Percentiles rank a stretch among this genome's conserved stretches.
Conservation (phyloP, 2,113 vertebrate genomes). For the Heptranchias perlo region DNA sequence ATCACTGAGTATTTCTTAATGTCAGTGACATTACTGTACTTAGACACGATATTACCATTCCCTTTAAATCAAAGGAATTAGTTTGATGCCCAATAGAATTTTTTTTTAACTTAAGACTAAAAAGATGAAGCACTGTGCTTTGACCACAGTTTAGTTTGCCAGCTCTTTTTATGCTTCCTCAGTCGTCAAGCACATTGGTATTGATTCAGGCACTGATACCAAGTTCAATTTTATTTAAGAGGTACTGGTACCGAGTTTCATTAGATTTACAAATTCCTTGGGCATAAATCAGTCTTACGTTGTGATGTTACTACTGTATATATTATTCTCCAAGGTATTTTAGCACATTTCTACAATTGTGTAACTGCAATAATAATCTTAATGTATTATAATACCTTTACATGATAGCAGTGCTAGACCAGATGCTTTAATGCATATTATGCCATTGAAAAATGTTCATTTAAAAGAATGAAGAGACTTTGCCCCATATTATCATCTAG, state of each 20-base stretch:
- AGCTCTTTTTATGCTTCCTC: background rate
- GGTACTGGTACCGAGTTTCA: background rate
- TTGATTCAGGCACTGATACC: conserved; percentile 8
- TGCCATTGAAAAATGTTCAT: background rate
- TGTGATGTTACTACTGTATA: too few species aligned
- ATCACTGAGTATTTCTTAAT: background rate
- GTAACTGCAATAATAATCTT: background rate
- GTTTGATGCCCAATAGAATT: background rate
- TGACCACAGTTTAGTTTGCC: background rate
- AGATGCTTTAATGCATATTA: too few species aligned
- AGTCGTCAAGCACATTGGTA: background rate
- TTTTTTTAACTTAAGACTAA: background rate
- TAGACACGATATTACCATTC: background rate
- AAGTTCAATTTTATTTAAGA: background rate
- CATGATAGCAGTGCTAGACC: background rate
- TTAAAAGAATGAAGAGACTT: background rate
- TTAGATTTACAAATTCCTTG: background rate
- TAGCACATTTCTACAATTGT: too few species aligned
- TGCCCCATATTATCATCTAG: background rate
- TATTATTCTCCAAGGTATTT: background rate
- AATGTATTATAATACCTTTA: background rate
- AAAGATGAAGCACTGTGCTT: background rate
- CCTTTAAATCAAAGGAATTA: conserved; percentile 5
- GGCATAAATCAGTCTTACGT: background rate
- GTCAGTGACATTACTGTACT: background rate